Conservation (phyloP, 2,888 invertebrate genomes). For the Papilio elwesi region DNA sequence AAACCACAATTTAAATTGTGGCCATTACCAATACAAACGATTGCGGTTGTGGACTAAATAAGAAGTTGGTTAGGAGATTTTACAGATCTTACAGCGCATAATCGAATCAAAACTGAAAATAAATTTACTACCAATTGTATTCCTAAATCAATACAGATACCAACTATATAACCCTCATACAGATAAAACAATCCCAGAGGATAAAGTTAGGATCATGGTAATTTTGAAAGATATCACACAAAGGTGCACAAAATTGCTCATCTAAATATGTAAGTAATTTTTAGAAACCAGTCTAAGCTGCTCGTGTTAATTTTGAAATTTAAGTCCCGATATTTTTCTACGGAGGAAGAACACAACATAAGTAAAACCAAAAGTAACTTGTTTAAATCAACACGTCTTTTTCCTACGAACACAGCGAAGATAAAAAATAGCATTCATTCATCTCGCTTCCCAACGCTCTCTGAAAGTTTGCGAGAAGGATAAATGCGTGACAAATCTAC, state of each 20-base stretch:
- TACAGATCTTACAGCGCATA: neutral
- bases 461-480: constrained; percentile 27
- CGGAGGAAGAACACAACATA: no score
- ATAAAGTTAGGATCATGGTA: no score
- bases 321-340: no score
- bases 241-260: no score
- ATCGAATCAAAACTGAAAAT: neutral
- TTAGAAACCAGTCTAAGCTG: no score
- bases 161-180: no score
- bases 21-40: constrained; percentile 18
- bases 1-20: constrained; percentile 37
- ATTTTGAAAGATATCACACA: no score
- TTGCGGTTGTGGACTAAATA: constrained; percentile 25
- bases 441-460: constrained; percentile 15
- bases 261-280: no score
- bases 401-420: constrained; percentile 5
- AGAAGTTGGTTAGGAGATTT: constrained; percentile 22
- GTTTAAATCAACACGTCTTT: constrained; percentile 1
- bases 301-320: no score
- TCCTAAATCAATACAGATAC: no score
- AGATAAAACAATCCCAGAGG: no score
- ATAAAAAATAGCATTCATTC: constrained; percentile 16
- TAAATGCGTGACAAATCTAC: constrained; percentile 40
- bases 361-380: neutral
- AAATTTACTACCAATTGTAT: neutral